Conservation (phyloP, 2,113 vertebrate genomes). For the Mustelus asterias region DNA sequence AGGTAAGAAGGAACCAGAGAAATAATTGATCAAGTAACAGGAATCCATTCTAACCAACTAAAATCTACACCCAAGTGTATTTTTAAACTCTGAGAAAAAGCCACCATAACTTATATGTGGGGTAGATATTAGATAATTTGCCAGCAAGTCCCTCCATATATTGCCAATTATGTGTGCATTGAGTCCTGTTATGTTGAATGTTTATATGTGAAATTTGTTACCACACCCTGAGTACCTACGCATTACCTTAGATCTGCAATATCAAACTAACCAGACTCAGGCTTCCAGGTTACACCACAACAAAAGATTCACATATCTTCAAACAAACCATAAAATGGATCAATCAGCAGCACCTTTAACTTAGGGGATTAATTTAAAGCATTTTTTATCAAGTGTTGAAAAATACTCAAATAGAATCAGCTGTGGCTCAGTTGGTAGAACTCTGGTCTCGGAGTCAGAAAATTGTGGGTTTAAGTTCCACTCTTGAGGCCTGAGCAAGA, state of each 20-base stretch:
- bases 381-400: not conserved
- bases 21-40: not conserved
- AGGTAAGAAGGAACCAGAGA: not conserved
- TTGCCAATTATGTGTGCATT: not conserved
- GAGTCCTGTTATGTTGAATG: not conserved
- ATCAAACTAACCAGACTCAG: not conserved
- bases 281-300: not conserved
- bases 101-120: not conserved
- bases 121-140: not conserved
- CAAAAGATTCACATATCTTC: not conserved
- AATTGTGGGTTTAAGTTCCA: too few species aligned
- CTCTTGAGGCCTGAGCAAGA: too few species aligned
- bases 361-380: not conserved
- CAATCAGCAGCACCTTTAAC: not conserved
- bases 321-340: not conserved
- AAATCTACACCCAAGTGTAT: not conserved
- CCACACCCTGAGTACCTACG: not conserved
- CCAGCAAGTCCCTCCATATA: not conserved
- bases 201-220: not conserved
- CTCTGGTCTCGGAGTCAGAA: too few species aligned
- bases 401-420: not conserved
- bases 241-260: not conserved
- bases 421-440: not conserved
- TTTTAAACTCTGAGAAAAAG: not conserved
- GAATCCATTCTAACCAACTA: not conserved